phyloP scores from a whole-genome alignment of 2,113 vertebrate species.

The Ciconia stormi region DNA sequence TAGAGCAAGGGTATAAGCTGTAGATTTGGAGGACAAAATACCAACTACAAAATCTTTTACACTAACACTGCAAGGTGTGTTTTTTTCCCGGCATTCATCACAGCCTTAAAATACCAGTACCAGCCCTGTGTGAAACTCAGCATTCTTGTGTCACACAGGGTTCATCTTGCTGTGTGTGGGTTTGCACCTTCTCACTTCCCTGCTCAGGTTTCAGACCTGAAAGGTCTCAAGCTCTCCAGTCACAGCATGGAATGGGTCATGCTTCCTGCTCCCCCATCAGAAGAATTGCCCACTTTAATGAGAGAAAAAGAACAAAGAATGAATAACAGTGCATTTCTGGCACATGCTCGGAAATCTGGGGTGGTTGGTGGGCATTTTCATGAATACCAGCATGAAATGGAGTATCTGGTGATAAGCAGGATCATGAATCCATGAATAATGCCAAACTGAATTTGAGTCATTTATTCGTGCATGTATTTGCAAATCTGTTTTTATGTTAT shows the following conservation, averaged over 20 bases:
- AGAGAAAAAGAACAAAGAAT: background rate
- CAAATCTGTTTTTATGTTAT: background rate
- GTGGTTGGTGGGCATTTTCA: background rate
- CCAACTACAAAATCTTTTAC: background rate
- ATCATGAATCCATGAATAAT: background rate
- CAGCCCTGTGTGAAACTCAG: background rate
- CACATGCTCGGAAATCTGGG: background rate
- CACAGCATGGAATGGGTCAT: background rate
- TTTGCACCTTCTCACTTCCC: slow-evolving; percentile 26
- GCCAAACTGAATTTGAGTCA: background rate
- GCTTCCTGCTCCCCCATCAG: slow-evolving; percentile 4
- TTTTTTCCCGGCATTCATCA: background rate
- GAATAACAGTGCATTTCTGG: background rate
- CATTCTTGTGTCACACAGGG: background rate
- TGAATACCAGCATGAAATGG: background rate
- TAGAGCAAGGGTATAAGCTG: background rate
- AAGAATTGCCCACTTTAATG: slow-evolving; percentile 9
- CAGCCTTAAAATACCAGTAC: background rate
- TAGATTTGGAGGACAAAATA: background rate
- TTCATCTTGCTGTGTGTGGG: background rate
- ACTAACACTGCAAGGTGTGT: background rate
- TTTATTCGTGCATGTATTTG: background rate
- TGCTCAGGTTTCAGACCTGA: slow-evolving; percentile 46
- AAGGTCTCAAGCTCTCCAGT: background rate
- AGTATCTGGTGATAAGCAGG: background rate